Percentiles rank a stretch among this genome's conserved stretches.
phyloP scores from a whole-genome alignment of 2,113 vertebrate genomes.

The Neodontobutis hainanensis region DNA sequence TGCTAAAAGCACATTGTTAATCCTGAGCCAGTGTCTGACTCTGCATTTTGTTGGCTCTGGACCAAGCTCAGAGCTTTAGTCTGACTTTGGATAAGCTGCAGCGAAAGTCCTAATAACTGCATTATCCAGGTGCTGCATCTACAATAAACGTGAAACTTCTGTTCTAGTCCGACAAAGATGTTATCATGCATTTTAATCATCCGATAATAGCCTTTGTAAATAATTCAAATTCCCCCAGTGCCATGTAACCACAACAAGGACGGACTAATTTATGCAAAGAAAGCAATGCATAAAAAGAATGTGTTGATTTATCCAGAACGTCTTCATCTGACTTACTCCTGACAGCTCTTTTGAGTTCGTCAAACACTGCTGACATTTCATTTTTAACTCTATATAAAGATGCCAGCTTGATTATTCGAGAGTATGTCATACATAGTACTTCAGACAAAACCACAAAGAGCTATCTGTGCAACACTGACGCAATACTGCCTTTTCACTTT shows the following conservation, averaged over 20 bases:
- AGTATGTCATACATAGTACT: slow-evolving; percentile 15
- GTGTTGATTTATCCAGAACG: background rate
- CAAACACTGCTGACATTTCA: slow-evolving; percentile 12
- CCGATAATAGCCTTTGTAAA: too few species aligned
- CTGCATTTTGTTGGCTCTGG: too few species aligned
- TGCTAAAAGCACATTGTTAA: too few species aligned
- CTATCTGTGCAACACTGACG: slow-evolving; percentile 16
- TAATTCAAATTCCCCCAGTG: too few species aligned
- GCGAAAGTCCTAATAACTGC: too few species aligned
- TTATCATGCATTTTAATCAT: too few species aligned
- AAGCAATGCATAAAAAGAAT: background rate
- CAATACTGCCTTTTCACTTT: slow-evolving; percentile 21
- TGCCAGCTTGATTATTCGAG: slow-evolving; percentile 16
- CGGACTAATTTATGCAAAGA: background rate
- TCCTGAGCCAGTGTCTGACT: too few species aligned
- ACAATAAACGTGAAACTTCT: too few species aligned
- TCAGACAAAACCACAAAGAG: slow-evolving; percentile 24
- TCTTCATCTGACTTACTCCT: background rate
- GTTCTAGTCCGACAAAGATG: too few species aligned
- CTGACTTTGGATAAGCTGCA: too few species aligned
- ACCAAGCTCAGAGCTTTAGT: too few species aligned
- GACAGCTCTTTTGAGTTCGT: slow-evolving; percentile 1
- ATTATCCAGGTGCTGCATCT: too few species aligned
- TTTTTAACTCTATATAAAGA: slow-evolving; percentile 8
- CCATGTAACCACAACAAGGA: background rate